These are phyloP conservation scores for Mungos mungo DNA, from an alignment of 2,113 vertebrate genomes.

Conservation along the genomic window DNA sequence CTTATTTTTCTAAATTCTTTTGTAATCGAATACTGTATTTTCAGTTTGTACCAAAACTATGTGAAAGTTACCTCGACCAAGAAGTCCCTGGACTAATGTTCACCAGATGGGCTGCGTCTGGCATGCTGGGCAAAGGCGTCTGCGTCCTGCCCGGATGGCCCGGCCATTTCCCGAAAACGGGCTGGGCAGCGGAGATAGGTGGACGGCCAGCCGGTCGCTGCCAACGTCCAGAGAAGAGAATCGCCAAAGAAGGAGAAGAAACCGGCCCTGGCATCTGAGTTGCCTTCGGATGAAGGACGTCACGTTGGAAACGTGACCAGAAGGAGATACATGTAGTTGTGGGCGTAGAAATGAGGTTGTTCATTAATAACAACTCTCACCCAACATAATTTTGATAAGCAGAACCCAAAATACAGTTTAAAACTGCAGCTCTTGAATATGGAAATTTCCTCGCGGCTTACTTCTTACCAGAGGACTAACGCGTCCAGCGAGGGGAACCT, in stretches of 20 bases:
- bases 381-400: not conserved
- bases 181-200: not conserved
- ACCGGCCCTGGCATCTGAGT: accelerated
- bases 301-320: not conserved
- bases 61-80: not conserved
- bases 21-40: slow-evolving; percentile 57
- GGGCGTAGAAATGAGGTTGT: not conserved
- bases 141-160: not conserved
- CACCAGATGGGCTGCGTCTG: slow-evolving; percentile 16
- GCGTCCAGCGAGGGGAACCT: not conserved
- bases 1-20: slow-evolving; percentile 65
- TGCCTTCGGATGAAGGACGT: not conserved
- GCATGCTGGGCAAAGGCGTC: not conserved
- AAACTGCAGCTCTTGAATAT: not conserved
- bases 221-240: not conserved
- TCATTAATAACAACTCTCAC: not conserved
- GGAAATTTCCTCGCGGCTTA: not conserved
- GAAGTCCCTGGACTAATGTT: not conserved
- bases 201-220: accelerated
- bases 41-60: slow-evolving; percentile 52
- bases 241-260: not conserved
- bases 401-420: not conserved
- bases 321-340: not conserved
- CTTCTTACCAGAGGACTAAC: not conserved
- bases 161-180: accelerated